Base-by-base conservation (phyloP, 2,113 vertebrate genomes). In the Chrysemys picta region DNA sequence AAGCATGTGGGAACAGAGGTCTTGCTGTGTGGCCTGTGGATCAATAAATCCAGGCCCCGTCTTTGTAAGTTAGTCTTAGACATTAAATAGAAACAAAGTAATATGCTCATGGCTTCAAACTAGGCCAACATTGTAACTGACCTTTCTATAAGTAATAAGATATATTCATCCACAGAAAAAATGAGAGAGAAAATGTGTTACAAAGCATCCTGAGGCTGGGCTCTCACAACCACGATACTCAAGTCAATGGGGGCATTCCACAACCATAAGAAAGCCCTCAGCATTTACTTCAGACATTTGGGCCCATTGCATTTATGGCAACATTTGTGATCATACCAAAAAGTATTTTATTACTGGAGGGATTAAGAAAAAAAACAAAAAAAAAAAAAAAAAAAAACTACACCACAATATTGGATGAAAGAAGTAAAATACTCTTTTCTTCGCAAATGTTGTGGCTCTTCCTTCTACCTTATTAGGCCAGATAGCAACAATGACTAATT, bases 71-170 rank as follows among this genome's bases (percentile, higher is more conserved):
- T 88, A 83, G 91, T 81, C 84, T 86, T 14, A 19, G 62, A 52
- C 83, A 85, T 81, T 8, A 94, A 96, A 88, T 57, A 82, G 87
- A 94, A 93, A 42, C 42, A 89, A 76, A 42, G 17, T 54, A 76
- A 53, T 38, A 54, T 22, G 38, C 9, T 75, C 8, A 1, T 1
- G 29, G 76, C 65, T 75, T 86, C 87, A 86, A 89, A 86, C 53
- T 47, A 72, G 14, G 9, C 11, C 50, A 86, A 42, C 25, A n/a
- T 38, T 35, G 52, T 91, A 80, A 91, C 49, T 88, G 84, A 65
- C 17, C 57, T 85, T 92, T 75, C 80, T 45, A 83, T 62, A 80
- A 47, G 59, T 96, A 10, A 80, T 62, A 4, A 93, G 56, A 94
- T 22, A 16, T 31, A 84, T 7, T 35, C 49, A 49, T 17, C 4